Evolutionary conservation across 2,797 vertebrate genomes (phyloP), one percentile per base, ranked within the genome.

Genomic region (Anisognathus igniventris): DNA sequence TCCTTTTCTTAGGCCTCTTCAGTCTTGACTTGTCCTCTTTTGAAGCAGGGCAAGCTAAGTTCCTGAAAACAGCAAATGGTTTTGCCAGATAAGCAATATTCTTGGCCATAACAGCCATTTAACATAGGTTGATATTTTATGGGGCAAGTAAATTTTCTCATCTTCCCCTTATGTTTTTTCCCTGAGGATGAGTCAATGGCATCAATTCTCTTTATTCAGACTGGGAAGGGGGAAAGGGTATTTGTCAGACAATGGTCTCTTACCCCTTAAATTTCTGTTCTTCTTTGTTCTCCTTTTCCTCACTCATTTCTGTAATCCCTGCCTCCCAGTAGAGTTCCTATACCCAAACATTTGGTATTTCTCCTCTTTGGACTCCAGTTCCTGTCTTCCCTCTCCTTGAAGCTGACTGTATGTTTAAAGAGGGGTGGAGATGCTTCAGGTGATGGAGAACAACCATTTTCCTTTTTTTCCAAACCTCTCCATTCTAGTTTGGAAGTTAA

Each of bases 181-280:
- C 21, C 50, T 42, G 61, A 92, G n/a, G 20, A 42, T 40, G 30
- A 90, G 30, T 15, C 50, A 73, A 51, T 51, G 30, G 3, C 33
- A 86, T 31, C 9, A 61, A 57, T 68, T 77, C 4, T 45, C 17
- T 53, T 78, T 50, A 53, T 86, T 45, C 15, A 42, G 10, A 25
- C 9, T 18, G 10, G 10, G 18, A 12, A 3, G 7, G 5, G 5
- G 13, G 10, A 24, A 9, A 15, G 23, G 2, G 0, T 40, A n/a
- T 73, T 90, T 70, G 4, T 74, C 42, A 77, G 8, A 22, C 14
- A 37, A 28, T n/a, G 5, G 22, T 88, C 20, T 76, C 31, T 80
- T 2, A 4, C 13, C 10, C 21, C 28, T 78, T 54, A 90, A 72
- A 81, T 86, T 80, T 90, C 4, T 1, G 3, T 30, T 79, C 10